Conservation (phyloP, 2,113 vertebrate species). For the human (Homo sapiens) region DNA sequence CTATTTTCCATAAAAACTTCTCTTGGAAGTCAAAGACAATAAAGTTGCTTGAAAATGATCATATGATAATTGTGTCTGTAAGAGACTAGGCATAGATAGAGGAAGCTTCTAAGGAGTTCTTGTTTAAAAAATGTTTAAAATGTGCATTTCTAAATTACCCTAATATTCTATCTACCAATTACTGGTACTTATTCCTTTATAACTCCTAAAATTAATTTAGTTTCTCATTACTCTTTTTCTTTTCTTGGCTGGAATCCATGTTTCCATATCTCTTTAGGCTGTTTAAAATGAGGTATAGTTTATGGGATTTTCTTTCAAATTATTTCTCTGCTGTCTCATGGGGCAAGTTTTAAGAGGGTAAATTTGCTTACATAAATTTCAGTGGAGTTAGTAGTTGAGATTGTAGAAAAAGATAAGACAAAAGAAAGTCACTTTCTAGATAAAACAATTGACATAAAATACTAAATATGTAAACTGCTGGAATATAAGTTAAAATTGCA, state of each 20-base stretch:
- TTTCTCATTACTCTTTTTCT: constrained; percentile 60
- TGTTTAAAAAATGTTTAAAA: constrained; percentile 63
- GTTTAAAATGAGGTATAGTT: not conserved
- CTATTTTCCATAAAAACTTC: not conserved
- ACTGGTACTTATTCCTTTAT: constrained; percentile 52
- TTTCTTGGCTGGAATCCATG: constrained; percentile 52
- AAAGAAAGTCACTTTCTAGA: not conserved
- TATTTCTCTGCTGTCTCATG: not conserved
- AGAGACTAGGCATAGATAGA: not conserved
- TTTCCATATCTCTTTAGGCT: not conserved
- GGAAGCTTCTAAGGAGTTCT: not conserved
- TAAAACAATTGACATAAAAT: not conserved
- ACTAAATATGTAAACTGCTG: not conserved
- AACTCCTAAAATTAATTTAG: constrained; percentile 69
- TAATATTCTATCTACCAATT: constrained; percentile 61
- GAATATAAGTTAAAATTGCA: not conserved
- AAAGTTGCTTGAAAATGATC: not conserved
- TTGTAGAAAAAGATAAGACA: not conserved
- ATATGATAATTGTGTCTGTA: not conserved
- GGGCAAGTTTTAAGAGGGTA: constrained; percentile 1
- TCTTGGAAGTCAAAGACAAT: not conserved
- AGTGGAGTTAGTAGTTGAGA: not conserved
- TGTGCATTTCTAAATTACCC: constrained; percentile 58
- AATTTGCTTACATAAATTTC: constrained; percentile 51
- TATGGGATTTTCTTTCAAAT: not conserved